phyloP scores from a whole-genome alignment of 2,888 invertebrate genomes.

The Trissonchulus latispiculum region DNA sequence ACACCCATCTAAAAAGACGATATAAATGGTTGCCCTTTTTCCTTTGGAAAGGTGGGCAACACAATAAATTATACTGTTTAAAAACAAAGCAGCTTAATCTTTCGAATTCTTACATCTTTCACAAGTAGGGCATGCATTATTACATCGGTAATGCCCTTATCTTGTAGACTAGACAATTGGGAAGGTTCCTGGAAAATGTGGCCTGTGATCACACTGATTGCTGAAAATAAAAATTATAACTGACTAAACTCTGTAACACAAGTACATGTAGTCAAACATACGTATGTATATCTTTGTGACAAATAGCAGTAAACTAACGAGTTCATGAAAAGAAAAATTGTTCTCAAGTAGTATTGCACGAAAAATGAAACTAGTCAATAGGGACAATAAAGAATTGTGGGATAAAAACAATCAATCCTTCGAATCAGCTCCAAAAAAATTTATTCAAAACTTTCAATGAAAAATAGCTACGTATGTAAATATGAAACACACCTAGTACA shows the following conservation, averaged over 20 bases:
- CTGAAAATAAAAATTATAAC: too few relatives aligned
- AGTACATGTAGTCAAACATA: too few relatives aligned
- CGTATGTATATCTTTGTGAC: too few relatives aligned
- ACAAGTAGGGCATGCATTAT: conserved; percentile 68
- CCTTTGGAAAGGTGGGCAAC: too few relatives aligned
- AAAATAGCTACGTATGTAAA: too few relatives aligned
- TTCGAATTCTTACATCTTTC: conserved; percentile 57
- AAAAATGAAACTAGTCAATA: not conserved
- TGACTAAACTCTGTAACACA: too few relatives aligned
- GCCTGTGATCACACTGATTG: conserved; percentile 69
- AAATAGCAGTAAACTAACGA: too few relatives aligned
- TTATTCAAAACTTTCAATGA: conserved; percentile 7
- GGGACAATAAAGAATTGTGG: not conserved
- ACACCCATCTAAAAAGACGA: too few relatives aligned
- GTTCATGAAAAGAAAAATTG: too few relatives aligned
- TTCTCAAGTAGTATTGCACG: too few relatives aligned
- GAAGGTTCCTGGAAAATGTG: conserved; percentile 68
- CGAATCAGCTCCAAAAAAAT: not conserved
- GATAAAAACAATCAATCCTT: not conserved
- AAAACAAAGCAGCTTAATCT: conserved; percentile 15
- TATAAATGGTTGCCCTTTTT: too few relatives aligned
- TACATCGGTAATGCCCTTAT: conserved; percentile 72
- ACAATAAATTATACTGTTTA: conserved; percentile 11
- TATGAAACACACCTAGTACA: conserved; percentile 57
- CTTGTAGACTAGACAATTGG: conserved; percentile 68